These are phyloP conservation scores for Ceramica pisi DNA, from an alignment of 2,888 invertebrate genomes.

Conservation along the genomic window DNA sequence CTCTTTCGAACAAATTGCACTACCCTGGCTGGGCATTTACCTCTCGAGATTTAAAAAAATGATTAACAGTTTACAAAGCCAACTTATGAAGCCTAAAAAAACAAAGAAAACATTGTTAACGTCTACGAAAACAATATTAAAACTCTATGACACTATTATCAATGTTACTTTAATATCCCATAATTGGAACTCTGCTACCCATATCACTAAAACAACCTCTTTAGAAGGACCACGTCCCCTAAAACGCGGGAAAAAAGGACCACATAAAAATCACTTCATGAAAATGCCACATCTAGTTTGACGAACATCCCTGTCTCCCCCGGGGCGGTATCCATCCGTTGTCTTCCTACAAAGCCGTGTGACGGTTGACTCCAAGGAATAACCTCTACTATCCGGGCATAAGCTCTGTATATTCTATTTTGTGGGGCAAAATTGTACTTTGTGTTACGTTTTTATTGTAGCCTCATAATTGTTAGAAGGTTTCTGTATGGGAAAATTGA, in stretches of 20 bases:
- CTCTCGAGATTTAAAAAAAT: too few species aligned
- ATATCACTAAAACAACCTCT: background rate
- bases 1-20: too few species aligned
- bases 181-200: background rate
- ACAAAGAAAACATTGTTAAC: too few species aligned
- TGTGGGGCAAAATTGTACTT: conserved; percentile 54
- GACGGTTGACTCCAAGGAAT: conserved; percentile 73
- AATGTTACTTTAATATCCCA: background rate
- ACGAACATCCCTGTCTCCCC: conserved; percentile 55
- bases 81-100: too few species aligned
- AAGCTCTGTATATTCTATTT: conserved; percentile 61
- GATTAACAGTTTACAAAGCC: too few species aligned
- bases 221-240: background rate
- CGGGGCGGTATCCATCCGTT: conserved; percentile 66
- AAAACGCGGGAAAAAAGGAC: conserved; percentile 5
- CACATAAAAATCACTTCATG: conserved; percentile 1
- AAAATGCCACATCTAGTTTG: conserved; percentile 57
- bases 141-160: background rate
- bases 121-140: background rate
- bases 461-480: conserved; percentile 21
- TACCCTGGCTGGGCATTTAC: too few species aligned
- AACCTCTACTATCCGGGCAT: conserved; percentile 60
- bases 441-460: conserved; percentile 43
- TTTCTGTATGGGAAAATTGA: conserved; percentile 5
- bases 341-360: conserved; percentile 67